Conservation (phyloP, 1,140 invertebrate species). For the Orius laevigatus region DNA sequence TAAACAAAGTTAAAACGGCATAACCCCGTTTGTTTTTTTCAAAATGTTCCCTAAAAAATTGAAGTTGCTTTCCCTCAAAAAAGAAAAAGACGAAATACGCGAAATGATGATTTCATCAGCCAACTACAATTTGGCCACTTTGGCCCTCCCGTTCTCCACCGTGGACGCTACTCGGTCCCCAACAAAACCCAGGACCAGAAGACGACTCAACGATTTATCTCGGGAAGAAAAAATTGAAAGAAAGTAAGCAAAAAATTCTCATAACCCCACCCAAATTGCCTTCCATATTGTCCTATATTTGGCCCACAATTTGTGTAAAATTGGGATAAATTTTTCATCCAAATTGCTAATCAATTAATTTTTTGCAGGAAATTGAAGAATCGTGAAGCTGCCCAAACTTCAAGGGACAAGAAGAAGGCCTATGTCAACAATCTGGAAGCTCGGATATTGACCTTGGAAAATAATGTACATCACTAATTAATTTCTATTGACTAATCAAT, state of each 20-base stretch:
- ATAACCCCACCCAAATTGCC: not conserved
- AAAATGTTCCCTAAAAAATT: conserved; percentile 5
- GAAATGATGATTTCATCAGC: conserved; percentile 20
- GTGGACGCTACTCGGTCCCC: not conserved
- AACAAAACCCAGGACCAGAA: conserved; percentile 8
- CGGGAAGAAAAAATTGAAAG: conserved; percentile 70
- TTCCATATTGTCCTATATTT: not conserved
- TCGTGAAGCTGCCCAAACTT: conserved; percentile 92
- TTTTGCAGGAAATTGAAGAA: conserved; percentile 83
- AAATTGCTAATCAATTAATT: not conserved
- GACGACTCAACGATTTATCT: conserved; percentile 55
- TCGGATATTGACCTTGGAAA: too few species aligned
- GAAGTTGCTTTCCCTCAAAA: conserved; percentile 28
- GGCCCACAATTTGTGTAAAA: not conserved
- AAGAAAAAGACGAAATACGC: conserved; percentile 16
- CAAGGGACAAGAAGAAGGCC: conserved; percentile 89
- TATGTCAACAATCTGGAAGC: conserved; percentile 75
- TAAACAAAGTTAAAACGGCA: not conserved
- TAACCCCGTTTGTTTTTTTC: not conserved
- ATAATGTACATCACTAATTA: too few species aligned
- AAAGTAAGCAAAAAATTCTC: conserved; percentile 42
- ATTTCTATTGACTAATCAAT: too few species aligned
- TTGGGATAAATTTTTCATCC: too few species aligned
- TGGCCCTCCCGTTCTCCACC: not conserved
- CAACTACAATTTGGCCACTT: conserved; percentile 2